Percentiles rank a stretch among this genome's conserved stretches.
Conservation (phyloP, 2,113 vertebrate genomes). For the Capricornis sumatraensis region DNA sequence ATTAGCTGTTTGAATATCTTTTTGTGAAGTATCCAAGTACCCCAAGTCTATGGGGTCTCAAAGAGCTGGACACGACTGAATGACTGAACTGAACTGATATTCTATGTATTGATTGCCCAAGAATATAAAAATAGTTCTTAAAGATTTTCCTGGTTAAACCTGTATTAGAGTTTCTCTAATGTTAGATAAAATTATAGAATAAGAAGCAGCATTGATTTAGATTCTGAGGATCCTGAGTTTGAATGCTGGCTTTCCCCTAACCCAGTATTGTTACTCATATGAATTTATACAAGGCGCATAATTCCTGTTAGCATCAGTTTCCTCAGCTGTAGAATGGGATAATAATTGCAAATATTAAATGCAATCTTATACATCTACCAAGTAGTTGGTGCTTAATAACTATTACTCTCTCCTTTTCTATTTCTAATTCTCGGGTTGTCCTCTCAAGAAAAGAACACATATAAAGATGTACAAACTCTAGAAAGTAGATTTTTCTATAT, state of each 20-base stretch:
- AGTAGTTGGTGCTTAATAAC: background rate
- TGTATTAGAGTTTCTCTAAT: background rate
- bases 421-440: background rate
- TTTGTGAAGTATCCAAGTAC: background rate
- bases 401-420: background rate
- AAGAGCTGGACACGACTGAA: background rate
- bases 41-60: background rate
- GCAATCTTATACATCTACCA: background rate
- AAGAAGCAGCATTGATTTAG: background rate
- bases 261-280: background rate
- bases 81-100: background rate
- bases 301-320: conserved; percentile 4
- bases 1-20: background rate
- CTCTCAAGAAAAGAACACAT: background rate
- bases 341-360: conserved; percentile 17
- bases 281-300: background rate
- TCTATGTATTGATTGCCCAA: background rate
- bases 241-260: background rate
- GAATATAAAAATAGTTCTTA: background rate
- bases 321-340: background rate
- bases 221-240: background rate
- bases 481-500: conserved; percentile 10
- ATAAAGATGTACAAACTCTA: background rate
- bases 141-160: background rate
- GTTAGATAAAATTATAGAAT: background rate